A percentile compares a stretch with the other conserved stretches of the same genome.
Evolutionary conservation across 2,888 invertebrate species (phyloP).

Genomic region (Caenorhabditis virilis): DNA sequence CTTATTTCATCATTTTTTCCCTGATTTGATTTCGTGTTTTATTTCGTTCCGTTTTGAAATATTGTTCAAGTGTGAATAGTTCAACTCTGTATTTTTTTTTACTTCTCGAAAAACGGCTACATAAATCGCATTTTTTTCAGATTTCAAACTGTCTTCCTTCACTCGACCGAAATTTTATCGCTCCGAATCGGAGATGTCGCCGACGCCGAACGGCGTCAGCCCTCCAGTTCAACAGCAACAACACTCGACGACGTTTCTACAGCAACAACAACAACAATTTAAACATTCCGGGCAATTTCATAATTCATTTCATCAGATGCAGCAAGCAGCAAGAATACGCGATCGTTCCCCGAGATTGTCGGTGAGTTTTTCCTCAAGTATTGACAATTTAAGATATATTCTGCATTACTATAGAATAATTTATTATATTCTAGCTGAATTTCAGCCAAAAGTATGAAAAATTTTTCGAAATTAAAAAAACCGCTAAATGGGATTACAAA

Average conservation of each 20-base stretch:
- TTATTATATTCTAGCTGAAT: too few relatives aligned
- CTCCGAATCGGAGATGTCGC: constrained; percentile 38
- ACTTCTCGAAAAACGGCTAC: not conserved
- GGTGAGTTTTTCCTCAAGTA: too few relatives aligned
- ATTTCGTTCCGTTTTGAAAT: not conserved
- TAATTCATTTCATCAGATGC: constrained; percentile 12
- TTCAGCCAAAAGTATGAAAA: too few relatives aligned
- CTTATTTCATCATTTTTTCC: constrained; percentile 7
- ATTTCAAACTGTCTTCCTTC: too few relatives aligned
- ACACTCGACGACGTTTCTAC: too few relatives aligned
- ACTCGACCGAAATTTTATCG: constrained; percentile 38
- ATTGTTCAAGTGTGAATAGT: not conserved
- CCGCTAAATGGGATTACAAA: too few relatives aligned
- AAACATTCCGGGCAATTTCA: too few relatives aligned
- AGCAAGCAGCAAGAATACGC: constrained; percentile 10
- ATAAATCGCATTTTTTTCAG: constrained; percentile 1
- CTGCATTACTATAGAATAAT: too few relatives aligned
- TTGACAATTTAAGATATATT: too few relatives aligned
- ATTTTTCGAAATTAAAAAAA: too few relatives aligned
- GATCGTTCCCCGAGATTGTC: constrained; percentile 32
- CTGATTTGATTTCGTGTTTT: not conserved
- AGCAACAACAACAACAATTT: too few relatives aligned
- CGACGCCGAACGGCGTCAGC: constrained; percentile 15
- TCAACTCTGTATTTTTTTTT: not conserved
- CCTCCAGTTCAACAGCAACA: too few relatives aligned